Percentiles rank a stretch among this genome's conserved stretches.
Conservation (phyloP, 2,113 vertebrate species). For the Ranitomeya variabilis region DNA sequence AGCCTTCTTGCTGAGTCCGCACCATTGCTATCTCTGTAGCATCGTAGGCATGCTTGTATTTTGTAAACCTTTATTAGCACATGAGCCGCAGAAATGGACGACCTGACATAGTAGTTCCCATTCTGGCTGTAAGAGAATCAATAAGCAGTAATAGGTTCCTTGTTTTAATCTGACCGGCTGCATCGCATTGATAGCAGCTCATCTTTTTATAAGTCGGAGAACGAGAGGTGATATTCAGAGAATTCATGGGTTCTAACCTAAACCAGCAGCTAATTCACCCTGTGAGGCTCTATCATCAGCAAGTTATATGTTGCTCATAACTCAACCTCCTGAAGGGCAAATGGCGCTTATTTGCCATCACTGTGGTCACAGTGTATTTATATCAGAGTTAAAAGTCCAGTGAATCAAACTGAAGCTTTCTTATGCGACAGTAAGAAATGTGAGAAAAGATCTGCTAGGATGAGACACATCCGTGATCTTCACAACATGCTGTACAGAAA, state of each 20-base stretch:
- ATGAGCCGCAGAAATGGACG: background rate
- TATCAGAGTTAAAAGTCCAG: slow-evolving; percentile 51
- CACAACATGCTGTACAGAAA: background rate
- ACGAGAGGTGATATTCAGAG: slow-evolving; percentile 30
- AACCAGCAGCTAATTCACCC: slow-evolving; percentile 47
- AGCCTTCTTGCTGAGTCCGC: background rate
- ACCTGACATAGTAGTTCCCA: slow-evolving; percentile 35
- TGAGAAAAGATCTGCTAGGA: slow-evolving; percentile 4
- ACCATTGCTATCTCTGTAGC: background rate
- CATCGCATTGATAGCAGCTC: slow-evolving; percentile 52
- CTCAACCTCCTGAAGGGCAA: slow-evolving; percentile 48
- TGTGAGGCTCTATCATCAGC: slow-evolving; percentile 45
- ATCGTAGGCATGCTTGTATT: background rate
- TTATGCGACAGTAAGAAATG: slow-evolving; percentile 19
- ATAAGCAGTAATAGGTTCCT: slow-evolving; percentile 53
- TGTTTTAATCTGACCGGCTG: slow-evolving; percentile 50
- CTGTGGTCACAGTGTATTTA: slow-evolving; percentile 47
- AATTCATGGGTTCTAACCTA: slow-evolving; percentile 51
- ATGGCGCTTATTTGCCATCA: slow-evolving; percentile 52
- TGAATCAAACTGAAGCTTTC: slow-evolving; percentile 44
- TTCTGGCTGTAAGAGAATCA: slow-evolving; percentile 48
- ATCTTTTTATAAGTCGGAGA: slow-evolving; percentile 26
- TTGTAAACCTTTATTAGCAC: slow-evolving; percentile 19
- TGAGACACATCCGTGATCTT: background rate
- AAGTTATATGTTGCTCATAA: slow-evolving; percentile 50